A percentile compares a stretch with the other conserved stretches of the same genome.
Conservation (phyloP, 2,797 vertebrate species). For the Yasuhikotakia modesta region DNA sequence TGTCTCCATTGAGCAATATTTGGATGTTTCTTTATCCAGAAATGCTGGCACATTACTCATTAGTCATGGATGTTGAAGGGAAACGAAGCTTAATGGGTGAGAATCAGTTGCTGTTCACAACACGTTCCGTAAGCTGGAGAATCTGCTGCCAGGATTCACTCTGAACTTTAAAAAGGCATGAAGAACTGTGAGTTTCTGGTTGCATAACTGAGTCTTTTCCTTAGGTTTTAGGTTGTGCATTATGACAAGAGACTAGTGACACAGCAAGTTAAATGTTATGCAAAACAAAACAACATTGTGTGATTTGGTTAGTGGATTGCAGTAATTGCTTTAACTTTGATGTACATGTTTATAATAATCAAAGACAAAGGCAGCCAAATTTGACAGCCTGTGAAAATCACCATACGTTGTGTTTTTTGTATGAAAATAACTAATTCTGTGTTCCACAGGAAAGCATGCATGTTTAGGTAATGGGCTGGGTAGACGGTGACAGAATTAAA, state of each 20-base stretch:
- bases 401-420: neutral
- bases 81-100: neutral
- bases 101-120: neutral
- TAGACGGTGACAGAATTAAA: too few species aligned
- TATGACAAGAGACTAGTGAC: neutral
- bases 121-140: neutral
- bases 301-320: neutral
- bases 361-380: neutral
- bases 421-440: neutral
- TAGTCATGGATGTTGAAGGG: conserved; percentile 10
- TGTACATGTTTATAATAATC: neutral
- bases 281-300: neutral
- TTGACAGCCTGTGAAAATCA: neutral
- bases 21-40: conserved; percentile 36
- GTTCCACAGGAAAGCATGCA: neutral
- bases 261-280: neutral
- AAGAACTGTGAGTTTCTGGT: neutral
- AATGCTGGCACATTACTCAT: neutral
- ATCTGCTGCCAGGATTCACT: neutral
- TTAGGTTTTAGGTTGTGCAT: neutral
- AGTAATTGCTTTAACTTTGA: neutral
- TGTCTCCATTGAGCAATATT: conserved; percentile 33
- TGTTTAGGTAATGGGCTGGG: too few species aligned
- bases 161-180: neutral
- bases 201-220: neutral